phyloP scores from a whole-genome alignment of 2,888 invertebrate genomes.

The Drosophila atripex region DNA sequence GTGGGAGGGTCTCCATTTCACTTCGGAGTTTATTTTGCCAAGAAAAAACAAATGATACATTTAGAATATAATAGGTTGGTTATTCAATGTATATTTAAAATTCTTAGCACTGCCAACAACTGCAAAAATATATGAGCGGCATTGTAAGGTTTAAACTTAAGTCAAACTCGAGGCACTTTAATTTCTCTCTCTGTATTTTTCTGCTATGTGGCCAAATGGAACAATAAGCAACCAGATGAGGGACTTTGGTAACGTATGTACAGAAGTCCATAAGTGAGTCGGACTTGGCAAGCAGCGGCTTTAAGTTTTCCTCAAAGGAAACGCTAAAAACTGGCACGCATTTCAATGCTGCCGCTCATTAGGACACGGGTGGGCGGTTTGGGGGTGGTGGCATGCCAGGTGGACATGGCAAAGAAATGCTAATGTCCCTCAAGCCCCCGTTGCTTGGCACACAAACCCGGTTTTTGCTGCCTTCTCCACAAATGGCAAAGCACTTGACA shows the following conservation, averaged over 20 bases:
- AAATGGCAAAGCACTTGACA: constrained; percentile 43
- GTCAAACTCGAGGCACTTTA: not conserved
- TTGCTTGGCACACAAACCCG: constrained; percentile 57
- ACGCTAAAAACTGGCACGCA: constrained; percentile 57
- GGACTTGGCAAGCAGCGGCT: constrained; percentile 49
- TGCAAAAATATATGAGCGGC: not conserved
- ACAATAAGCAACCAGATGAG: constrained; percentile 49
- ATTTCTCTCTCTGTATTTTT: constrained; percentile 8
- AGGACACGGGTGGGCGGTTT: constrained; percentile 19
- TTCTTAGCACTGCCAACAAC: no score
- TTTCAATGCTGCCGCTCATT: constrained; percentile 67
- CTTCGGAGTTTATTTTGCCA: not conserved
- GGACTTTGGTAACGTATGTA: constrained; percentile 34
- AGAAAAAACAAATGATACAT: not conserved
- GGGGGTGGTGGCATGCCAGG: constrained; percentile 19
- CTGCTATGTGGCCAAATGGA: constrained; percentile 23
- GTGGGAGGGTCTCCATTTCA: constrained; percentile 7
- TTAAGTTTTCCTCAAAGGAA: constrained; percentile 51
- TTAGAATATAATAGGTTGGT: not conserved
- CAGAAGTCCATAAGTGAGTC: constrained; percentile 59
- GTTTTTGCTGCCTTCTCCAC: constrained; percentile 51
- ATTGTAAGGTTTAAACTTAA: not conserved
- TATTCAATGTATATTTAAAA: no score
- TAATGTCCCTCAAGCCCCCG: constrained; percentile 47
- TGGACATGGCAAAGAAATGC: constrained; percentile 60